These are phyloP conservation scores for Caenorhabditis wallacei DNA, from an alignment of 2,888 invertebrate genomes.

Conservation along the genomic window DNA sequence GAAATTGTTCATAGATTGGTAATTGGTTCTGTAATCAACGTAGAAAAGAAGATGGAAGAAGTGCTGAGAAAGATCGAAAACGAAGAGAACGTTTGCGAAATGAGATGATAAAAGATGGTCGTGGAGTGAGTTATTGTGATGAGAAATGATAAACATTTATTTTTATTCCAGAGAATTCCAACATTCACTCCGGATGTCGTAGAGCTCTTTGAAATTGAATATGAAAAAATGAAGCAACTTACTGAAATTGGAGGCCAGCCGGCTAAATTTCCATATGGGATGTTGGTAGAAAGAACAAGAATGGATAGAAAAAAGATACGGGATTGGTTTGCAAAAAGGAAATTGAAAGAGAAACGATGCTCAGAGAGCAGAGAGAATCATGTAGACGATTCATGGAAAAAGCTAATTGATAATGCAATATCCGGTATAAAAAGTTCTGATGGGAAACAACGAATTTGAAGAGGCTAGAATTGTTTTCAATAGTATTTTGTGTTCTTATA, in stretches of 20 bases:
- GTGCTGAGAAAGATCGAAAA: constrained; percentile 4
- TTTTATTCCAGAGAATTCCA: neutral
- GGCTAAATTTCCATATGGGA: constrained; percentile 10
- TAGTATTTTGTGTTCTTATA: too few species aligned
- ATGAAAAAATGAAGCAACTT: neutral
- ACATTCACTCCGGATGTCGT: neutral
- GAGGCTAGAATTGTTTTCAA: too few species aligned
- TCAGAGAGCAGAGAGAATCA: neutral
- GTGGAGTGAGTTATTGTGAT: neutral
- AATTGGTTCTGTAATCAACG: constrained; percentile 34
- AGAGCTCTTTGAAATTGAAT: constrained; percentile 1
- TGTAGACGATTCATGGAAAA: neutral
- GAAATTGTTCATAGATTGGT: constrained; percentile 3
- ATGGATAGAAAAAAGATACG: constrained; percentile 28
- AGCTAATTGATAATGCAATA: neutral
- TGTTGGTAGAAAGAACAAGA: constrained; percentile 12
- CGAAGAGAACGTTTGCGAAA: constrained; percentile 8
- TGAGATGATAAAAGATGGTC: neutral
- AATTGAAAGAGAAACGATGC: neutral
- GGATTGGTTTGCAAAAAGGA: constrained; percentile 25
- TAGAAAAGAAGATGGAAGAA: constrained; percentile 21
- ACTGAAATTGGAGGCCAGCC: neutral
- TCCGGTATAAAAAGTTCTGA: neutral
- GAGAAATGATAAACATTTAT: neutral
- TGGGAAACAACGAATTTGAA: neutral